These are phyloP conservation scores for Eristalis intricaria DNA, from an alignment of 2,888 invertebrate genomes.

Conservation along the genomic window DNA sequence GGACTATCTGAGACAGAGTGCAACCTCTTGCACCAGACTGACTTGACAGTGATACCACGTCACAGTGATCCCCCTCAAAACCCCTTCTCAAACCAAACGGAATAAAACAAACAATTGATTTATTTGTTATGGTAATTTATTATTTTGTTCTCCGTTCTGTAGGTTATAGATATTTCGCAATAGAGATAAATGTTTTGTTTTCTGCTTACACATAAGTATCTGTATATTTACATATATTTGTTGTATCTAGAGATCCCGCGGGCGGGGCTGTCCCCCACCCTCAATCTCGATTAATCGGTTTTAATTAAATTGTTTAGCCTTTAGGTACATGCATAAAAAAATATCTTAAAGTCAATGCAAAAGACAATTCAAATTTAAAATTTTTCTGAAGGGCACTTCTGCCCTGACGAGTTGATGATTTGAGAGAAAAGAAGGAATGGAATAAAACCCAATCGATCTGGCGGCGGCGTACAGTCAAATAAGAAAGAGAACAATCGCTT, in stretches of 20 bases:
- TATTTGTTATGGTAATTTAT: constrained; percentile 59
- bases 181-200: constrained; percentile 59
- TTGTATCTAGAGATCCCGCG: neutral
- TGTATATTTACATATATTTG: constrained; percentile 49
- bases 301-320: constrained; percentile 42
- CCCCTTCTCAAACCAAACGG: too few species aligned
- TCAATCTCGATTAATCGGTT: constrained; percentile 53
- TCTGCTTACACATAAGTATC: constrained; percentile 43
- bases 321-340: constrained; percentile 71
- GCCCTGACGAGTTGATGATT: constrained; percentile 43
- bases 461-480: neutral
- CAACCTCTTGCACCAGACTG: too few species aligned
- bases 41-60: too few species aligned
- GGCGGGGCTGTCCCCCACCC: neutral
- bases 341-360: constrained; percentile 48
- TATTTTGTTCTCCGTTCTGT: constrained; percentile 47
- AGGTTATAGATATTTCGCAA: constrained; percentile 67
- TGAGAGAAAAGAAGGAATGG: constrained; percentile 8
- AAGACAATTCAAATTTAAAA: constrained; percentile 39
- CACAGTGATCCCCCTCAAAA: too few species aligned
- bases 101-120: neutral
- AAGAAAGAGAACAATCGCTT: constrained; percentile 49
- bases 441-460: neutral
- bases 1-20: too few species aligned
- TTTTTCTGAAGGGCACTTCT: constrained; percentile 63